These are phyloP conservation scores for Halichoeres trimaculatus DNA, from an alignment of 2,113 vertebrate genomes.

Conservation along the genomic window DNA sequence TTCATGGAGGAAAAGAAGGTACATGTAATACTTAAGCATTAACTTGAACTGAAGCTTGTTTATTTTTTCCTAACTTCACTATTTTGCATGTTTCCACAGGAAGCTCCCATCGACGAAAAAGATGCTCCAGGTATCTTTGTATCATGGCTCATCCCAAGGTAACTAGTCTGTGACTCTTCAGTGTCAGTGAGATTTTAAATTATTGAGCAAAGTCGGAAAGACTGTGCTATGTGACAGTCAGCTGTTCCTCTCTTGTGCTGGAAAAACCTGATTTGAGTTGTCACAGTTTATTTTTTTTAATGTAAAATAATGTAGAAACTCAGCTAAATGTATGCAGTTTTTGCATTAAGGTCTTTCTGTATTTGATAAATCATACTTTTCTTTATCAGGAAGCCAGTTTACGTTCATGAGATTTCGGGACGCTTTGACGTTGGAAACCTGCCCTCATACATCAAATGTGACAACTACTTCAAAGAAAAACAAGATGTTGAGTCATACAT, in stretches of 20 bases:
- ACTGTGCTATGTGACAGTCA: too few relatives aligned
- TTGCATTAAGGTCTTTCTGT: too few relatives aligned
- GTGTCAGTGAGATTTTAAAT: background rate
- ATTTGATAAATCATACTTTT: background rate
- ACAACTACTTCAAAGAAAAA: slow-evolving; percentile 82
- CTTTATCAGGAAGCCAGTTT: slow-evolving; percentile 79
- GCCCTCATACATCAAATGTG: slow-evolving; percentile 80
- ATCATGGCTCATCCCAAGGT: slow-evolving; percentile 85
- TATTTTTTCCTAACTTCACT: background rate
- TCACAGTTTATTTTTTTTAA: background rate
- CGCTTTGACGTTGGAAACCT: slow-evolving; percentile 87
- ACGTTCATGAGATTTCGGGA: slow-evolving; percentile 78
- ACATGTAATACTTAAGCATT: background rate
- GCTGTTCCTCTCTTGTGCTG: too few relatives aligned
- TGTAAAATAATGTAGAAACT: background rate
- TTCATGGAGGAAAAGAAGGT: slow-evolving; percentile 86
- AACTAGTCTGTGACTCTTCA: background rate
- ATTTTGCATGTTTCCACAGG: slow-evolving; percentile 46
- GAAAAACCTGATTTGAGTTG: too few relatives aligned
- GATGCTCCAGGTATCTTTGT: slow-evolving; percentile 86
- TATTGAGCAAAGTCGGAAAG: too few relatives aligned
- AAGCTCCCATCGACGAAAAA: slow-evolving; percentile 75
- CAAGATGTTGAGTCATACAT: slow-evolving; percentile 73
- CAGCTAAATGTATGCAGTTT: fast-evolving
- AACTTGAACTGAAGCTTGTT: background rate